A percentile compares a stretch with the other conserved stretches of the same genome.
These are phyloP conservation scores for Ridgeia piscesae DNA, from an alignment of 1,140 invertebrate species.

Conservation along the genomic window DNA sequence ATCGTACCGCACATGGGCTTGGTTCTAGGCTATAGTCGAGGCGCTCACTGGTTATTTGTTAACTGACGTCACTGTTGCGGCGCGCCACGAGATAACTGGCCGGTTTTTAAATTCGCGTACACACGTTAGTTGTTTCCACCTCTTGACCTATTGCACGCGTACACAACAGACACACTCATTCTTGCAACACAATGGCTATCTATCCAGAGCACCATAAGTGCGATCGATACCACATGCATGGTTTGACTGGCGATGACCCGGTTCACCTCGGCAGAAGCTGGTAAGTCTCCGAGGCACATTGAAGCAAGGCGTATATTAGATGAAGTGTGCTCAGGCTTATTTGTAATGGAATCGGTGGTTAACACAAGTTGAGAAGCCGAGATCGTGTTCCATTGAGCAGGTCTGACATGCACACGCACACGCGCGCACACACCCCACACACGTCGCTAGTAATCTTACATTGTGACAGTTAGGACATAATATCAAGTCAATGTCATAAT, in stretches of 20 bases:
- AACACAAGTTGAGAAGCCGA: too few species aligned
- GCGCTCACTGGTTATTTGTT: too few species aligned
- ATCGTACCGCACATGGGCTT: too few species aligned
- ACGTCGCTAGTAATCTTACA: background rate
- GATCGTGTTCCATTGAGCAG: too few species aligned
- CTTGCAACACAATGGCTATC: background rate
- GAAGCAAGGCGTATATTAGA: too few species aligned
- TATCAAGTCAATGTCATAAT: background rate
- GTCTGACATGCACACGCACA: background rate
- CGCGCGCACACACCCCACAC: too few species aligned
- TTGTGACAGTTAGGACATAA: background rate
- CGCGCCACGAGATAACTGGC: background rate
- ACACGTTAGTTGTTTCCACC: background rate
- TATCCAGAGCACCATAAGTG: background rate
- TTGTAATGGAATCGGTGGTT: too few species aligned
- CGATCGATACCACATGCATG: background rate
- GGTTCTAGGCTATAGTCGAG: too few species aligned
- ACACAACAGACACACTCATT: background rate
- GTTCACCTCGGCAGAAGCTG: background rate
- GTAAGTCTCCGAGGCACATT: background rate
- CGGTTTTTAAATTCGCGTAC: background rate
- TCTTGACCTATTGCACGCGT: background rate
- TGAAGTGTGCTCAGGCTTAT: too few species aligned
- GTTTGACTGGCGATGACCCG: background rate
- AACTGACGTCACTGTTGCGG: background rate